Evolutionary conservation across 1,140 invertebrate species (phyloP), one percentile per base, ranked within the genome.

Genomic region (Akabosia matsudoensis): DNA sequence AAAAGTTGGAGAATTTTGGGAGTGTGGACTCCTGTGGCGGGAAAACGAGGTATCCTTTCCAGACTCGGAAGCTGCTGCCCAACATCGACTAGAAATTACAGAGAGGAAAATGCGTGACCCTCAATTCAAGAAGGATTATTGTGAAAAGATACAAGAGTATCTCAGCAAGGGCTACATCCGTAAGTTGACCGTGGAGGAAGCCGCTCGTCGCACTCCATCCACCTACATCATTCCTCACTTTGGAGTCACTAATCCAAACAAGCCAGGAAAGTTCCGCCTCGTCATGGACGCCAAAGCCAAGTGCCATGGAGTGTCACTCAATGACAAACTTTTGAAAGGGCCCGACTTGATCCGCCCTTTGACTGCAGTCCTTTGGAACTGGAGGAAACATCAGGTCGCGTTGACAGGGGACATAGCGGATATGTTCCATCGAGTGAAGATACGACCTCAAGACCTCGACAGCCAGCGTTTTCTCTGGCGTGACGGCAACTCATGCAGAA

Each of bases 351-450:
- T 22, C 33, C 33, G 37, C 37, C 24, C 70, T 2, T 22, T 72
- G 2, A 7, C 24, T 37, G 26, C 1, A 7, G 70, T 72, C 4
- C 30, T 72, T 31, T 45, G 33, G 70, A 72, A 72, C n/a, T 72
- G 33, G 14, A 13, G 70, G 24, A 3, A 18, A 13, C 37, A 72
- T 51, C 33, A 7, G 10, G 13, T 22, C 31, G 70, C 24, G 14
- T 16, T 72, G 3, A 16, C 31, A 22, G 70, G 70, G 30, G 70
- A 72, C 33, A 45, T 72, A 2, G 24, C 13, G n/a, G 70, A 72
- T 14, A 72, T 72, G 70, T 72, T 72, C 26, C 70, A 72, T 24
- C 70, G 70, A n/a, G 70, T 72, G 31, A 14, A 72, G 3, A 72
- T 72, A 7, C 2, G 37, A 45, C 16, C 33, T 10, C 18, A 72